Percentiles rank a stretch among this genome's conserved stretches.
Evolutionary conservation across 2,797 vertebrate genomes (phyloP).

Genomic region (Rachycentron canadum): DNA sequence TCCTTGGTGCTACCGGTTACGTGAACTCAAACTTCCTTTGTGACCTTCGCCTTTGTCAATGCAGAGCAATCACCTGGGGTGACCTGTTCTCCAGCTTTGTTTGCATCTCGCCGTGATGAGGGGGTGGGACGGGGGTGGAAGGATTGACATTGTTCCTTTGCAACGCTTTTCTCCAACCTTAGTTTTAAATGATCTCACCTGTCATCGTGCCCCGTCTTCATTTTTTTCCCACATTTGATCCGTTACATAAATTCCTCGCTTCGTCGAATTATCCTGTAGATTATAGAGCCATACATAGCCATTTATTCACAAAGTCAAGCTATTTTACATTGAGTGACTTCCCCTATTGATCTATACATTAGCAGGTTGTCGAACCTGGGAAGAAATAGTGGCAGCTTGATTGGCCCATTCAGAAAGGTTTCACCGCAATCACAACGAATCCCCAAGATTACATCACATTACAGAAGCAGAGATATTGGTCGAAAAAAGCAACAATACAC

Average conservation of each 20-base stretch:
- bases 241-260: neutral
- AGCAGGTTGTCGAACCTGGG: constrained; percentile 29
- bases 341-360: constrained; percentile 31
- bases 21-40: constrained; percentile 55
- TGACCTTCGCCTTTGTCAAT: constrained; percentile 43
- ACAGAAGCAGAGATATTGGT: neutral
- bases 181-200: constrained; percentile 4
- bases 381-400: constrained; percentile 27
- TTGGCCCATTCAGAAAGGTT: constrained; percentile 30
- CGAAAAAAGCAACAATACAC: neutral
- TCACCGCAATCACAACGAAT: constrained; percentile 17
- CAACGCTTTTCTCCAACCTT: neutral
- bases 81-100: constrained; percentile 34
- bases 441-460: too few species aligned
- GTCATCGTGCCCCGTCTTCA: neutral
- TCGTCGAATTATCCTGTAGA: constrained; percentile 17
- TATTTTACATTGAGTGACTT: neutral
- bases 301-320: constrained; percentile 8
- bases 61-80: constrained; percentile 44
- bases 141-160: constrained; percentile 6
- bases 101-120: constrained; percentile 17
- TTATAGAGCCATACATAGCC: neutral
- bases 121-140: neutral
- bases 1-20: constrained; percentile 27
- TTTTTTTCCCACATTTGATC: constrained; percentile 10